These are phyloP conservation scores for Chitala chitala DNA, from an alignment of 2,113 vertebrate species.

Conservation along the genomic window DNA sequence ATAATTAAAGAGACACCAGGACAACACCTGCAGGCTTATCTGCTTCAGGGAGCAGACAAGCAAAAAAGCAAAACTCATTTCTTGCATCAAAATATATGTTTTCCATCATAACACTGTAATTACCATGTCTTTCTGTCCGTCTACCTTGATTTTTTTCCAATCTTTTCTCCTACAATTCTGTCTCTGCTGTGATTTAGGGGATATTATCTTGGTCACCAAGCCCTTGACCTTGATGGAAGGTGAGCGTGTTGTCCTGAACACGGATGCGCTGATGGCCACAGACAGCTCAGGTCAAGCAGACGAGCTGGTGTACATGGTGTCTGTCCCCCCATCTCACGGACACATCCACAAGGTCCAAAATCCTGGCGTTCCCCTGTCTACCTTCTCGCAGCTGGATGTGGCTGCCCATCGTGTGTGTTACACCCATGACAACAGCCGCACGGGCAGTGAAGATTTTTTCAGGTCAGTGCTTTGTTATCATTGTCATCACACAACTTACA, in stretches of 20 bases:
- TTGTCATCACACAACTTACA: neutral
- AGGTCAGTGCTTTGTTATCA: constrained; percentile 63
- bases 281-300: constrained; percentile 78
- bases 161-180: neutral
- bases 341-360: constrained; percentile 78
- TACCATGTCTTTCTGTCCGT: neutral
- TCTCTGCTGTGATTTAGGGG: constrained; percentile 56
- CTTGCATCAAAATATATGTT: no score
- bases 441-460: constrained; percentile 61
- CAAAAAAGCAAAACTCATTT: no score
- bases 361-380: constrained; percentile 67
- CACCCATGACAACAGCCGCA: constrained; percentile 73
- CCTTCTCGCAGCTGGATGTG: constrained; percentile 83
- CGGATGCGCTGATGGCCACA: constrained; percentile 84
- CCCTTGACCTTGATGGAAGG: constrained; percentile 83
- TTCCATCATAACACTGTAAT: no score
- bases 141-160: neutral
- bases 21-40: constrained; percentile 47
- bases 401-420: constrained; percentile 75
- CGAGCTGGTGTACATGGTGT: constrained; percentile 80
- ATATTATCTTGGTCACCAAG: constrained; percentile 76
- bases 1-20: constrained; percentile 51
- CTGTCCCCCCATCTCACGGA: constrained; percentile 75
- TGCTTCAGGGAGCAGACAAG: neutral
- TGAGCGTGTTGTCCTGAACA: constrained; percentile 84